phyloP scores from a whole-genome alignment of 2,797 vertebrate genomes.

The Geotrypetes seraphini region DNA sequence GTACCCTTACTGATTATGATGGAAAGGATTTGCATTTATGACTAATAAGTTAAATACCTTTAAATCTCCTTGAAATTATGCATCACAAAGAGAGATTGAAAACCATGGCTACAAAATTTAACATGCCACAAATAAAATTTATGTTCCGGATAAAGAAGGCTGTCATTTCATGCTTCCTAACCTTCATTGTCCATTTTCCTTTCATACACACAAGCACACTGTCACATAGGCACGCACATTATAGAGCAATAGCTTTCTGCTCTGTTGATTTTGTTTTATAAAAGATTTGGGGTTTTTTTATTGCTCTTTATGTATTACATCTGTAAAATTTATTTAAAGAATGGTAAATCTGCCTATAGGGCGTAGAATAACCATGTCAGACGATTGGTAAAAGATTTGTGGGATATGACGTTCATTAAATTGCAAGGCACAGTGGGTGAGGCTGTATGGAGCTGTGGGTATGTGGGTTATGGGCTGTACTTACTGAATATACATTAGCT shows the following conservation, averaged over 20 bases:
- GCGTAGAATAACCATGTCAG: constrained; percentile 18
- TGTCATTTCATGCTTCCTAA: constrained; percentile 44
- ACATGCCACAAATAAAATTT: constrained; percentile 43
- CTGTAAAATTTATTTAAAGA: constrained; percentile 53
- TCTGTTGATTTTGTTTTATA: constrained; percentile 40
- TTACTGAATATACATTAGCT: constrained; percentile 49
- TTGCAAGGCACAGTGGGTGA: constrained; percentile 26
- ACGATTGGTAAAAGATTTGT: constrained; percentile 49
- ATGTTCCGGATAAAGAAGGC: constrained; percentile 37
- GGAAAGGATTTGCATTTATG: constrained; percentile 19
- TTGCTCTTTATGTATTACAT: constrained; percentile 42
- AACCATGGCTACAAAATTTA: constrained; percentile 35
- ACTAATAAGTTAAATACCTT: constrained; percentile 27
- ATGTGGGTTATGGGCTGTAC: constrained; percentile 37
- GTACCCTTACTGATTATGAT: constrained; percentile 8
- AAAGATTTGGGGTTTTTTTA: constrained; percentile 48
- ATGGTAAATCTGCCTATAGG: constrained; percentile 45
- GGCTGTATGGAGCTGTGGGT: constrained; percentile 23
- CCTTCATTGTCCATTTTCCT: constrained; percentile 34
- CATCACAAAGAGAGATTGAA: constrained; percentile 29
- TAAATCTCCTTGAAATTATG: constrained; percentile 41
- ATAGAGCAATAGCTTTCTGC: constrained; percentile 39
- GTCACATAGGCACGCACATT: not conserved
- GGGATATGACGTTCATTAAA: constrained; percentile 41
- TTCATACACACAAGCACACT: not conserved